These are phyloP conservation scores for Congeria kusceri DNA, from an alignment of 2,888 invertebrate species.

Conservation along the genomic window DNA sequence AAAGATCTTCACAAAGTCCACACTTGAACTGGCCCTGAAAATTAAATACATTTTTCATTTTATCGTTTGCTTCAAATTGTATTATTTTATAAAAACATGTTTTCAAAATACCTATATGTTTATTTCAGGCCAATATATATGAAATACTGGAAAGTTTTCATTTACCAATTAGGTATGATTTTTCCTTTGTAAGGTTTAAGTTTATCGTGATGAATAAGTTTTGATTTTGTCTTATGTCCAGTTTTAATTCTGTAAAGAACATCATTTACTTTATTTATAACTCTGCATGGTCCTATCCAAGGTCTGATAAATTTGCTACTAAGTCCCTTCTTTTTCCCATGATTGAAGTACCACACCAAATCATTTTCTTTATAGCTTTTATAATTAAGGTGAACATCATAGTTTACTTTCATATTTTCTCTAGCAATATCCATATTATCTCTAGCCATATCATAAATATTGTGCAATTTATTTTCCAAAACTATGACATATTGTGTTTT, in stretches of 20 bases:
- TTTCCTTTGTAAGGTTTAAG: slow-evolving; percentile 26
- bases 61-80: no score
- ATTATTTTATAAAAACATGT: no score
- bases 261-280: slow-evolving; percentile 33
- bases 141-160: no score
- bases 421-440: slow-evolving; percentile 22
- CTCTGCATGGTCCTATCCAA: slow-evolving; percentile 39
- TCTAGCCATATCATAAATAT: slow-evolving; percentile 15
- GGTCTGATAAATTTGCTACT: slow-evolving; percentile 40
- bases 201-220: slow-evolving; percentile 43
- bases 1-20: no score
- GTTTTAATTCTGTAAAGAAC: slow-evolving; percentile 33
- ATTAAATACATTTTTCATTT: no score
- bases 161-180: no score
- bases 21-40: no score
- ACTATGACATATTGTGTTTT: slow-evolving; percentile 19
- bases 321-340: slow-evolving; percentile 21
- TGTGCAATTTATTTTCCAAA: slow-evolving; percentile 19
- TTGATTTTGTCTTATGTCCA: slow-evolving; percentile 13
- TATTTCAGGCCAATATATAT: background rate
- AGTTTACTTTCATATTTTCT: slow-evolving; percentile 22
- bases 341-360: slow-evolving; percentile 36
- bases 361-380: slow-evolving; percentile 17
- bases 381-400: slow-evolving; percentile 25
- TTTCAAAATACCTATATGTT: no score